Evolutionary conservation across 2,797 vertebrate species (phyloP).

Genomic region (Corythornis leucogaster): DNA sequence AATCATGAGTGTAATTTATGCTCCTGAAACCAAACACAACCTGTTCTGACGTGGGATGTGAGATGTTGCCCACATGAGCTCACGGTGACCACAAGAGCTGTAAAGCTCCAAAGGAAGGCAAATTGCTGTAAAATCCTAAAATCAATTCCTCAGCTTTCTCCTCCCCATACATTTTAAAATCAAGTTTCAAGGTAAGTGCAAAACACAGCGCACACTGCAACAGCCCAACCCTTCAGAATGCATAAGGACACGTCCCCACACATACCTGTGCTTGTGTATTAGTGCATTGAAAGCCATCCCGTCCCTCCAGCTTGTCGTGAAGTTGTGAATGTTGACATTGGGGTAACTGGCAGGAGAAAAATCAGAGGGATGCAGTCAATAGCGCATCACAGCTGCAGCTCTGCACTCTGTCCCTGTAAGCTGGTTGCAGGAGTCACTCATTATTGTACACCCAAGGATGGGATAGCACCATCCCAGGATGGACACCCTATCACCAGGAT

Average conservation of each 20-base stretch:
- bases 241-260: not conserved
- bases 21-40: not conserved
- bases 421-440: not conserved
- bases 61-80: not conserved
- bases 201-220: not conserved
- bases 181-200: not conserved
- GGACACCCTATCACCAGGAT: not conserved
- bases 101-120: not conserved
- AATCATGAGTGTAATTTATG: not conserved
- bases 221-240: not conserved
- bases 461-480: not conserved
- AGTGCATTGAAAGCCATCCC: slow-evolving; percentile 96
- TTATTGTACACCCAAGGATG: not conserved
- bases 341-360: slow-evolving; percentile 83
- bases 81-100: not conserved
- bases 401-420: not conserved
- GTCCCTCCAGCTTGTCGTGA: slow-evolving; percentile 93
- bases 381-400: not conserved
- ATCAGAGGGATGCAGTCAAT: not conserved
- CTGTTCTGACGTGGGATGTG: not conserved
- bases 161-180: not conserved
- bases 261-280: slow-evolving; percentile 92
- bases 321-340: slow-evolving; percentile 95
- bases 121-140: not conserved
- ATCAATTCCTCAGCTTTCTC: not conserved